These are phyloP conservation scores for Dryas iulia DNA, from an alignment of 1,140 invertebrate species.

Conservation along the genomic window DNA sequence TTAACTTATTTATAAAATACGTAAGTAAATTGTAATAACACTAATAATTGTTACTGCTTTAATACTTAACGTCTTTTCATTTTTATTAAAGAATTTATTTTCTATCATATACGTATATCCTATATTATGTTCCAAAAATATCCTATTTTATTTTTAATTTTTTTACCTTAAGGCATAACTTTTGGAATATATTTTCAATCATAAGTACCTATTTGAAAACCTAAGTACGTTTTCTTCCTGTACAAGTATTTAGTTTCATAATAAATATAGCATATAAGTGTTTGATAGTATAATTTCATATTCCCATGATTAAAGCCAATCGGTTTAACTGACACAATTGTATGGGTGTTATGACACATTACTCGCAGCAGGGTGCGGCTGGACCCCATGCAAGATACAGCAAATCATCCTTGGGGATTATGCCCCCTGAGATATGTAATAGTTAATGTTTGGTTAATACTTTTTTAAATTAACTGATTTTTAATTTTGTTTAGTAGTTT, in stretches of 20 bases:
- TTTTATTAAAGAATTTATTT: no score
- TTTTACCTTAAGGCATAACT: no score
- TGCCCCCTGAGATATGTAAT: conserved; percentile 30
- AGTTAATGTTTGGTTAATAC: conserved; percentile 18
- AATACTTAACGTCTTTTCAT: no score
- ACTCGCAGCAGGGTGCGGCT: conserved; percentile 34
- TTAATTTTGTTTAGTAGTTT: not conserved
- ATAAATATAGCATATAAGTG: no score
- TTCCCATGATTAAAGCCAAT: conserved; percentile 7
- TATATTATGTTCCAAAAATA: no score
- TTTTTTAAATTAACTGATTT: not conserved
- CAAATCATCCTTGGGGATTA: conserved; percentile 53
- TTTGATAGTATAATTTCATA: not conserved
- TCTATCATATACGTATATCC: no score
- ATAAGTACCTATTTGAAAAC: no score
- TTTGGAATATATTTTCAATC: no score
- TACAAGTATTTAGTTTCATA: no score
- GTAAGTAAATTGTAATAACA: conserved; percentile 71
- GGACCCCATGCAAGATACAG: conserved; percentile 62
- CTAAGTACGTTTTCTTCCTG: no score
- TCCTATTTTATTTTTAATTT: no score
- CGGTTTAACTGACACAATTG: conserved; percentile 48
- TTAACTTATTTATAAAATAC: not conserved
- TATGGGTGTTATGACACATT: conserved; percentile 74
- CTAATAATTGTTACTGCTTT: conserved; percentile 37